These are phyloP conservation scores for Monopterus albus DNA, from an alignment of 2,113 vertebrate species.

Conservation along the genomic window DNA sequence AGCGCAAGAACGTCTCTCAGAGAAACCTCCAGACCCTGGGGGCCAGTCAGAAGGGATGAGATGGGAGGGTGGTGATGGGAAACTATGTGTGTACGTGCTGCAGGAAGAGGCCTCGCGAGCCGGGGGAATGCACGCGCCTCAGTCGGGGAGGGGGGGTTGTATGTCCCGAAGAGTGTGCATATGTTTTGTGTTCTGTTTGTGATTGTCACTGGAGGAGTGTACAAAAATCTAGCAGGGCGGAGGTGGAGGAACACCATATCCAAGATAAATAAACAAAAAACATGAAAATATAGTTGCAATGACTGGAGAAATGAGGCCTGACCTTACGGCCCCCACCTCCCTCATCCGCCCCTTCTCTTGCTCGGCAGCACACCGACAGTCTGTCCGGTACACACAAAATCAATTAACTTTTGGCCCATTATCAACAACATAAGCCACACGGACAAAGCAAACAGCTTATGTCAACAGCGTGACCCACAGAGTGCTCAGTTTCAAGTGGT, in stretches of 20 bases:
- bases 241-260: slow-evolving; percentile 24
- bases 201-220: slow-evolving; percentile 62
- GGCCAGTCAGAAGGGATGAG: slow-evolving; percentile 26
- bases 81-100: slow-evolving; percentile 78
- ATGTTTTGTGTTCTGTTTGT: slow-evolving; percentile 37
- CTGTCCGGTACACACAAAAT: slow-evolving; percentile 57
- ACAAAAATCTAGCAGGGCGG: slow-evolving; percentile 73
- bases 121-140: slow-evolving; percentile 34
- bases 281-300: slow-evolving; percentile 55
- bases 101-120: slow-evolving; percentile 76
- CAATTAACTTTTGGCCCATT: slow-evolving; percentile 59
- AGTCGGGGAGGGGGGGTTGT: not conserved
- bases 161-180: slow-evolving; percentile 25
- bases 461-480: slow-evolving; percentile 31
- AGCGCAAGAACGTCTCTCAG: slow-evolving; percentile 32
- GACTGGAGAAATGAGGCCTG: slow-evolving; percentile 51
- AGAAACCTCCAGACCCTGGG: slow-evolving; percentile 46
- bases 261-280: slow-evolving; percentile 75
- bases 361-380: slow-evolving; percentile 40
- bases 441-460: slow-evolving; percentile 41
- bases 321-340: not conserved
- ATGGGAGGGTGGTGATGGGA: slow-evolving; percentile 68
- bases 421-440: slow-evolving; percentile 47
- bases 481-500: slow-evolving; percentile 29
- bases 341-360: slow-evolving; percentile 1